phyloP scores from a whole-genome alignment of 2,888 invertebrate genomes.

The Scaptodrosophila latifasciaeformis region DNA sequence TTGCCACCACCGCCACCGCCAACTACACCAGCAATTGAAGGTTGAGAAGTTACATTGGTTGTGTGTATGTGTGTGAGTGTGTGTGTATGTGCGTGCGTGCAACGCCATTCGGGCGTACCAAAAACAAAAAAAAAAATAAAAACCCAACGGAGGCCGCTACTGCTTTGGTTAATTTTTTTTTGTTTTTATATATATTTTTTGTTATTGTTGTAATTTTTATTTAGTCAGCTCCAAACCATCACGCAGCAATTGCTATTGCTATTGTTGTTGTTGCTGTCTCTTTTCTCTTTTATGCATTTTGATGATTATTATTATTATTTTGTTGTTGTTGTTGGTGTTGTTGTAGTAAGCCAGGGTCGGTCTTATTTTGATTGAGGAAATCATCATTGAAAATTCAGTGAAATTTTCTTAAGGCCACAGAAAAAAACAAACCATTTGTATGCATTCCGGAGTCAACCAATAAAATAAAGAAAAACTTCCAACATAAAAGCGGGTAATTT shows the following conservation, averaged over 20 bases:
- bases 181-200: too few relatives aligned
- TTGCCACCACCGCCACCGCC: constrained; percentile 28
- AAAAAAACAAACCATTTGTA: neutral
- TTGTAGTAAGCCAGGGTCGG: constrained; percentile 19
- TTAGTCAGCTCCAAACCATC: too few relatives aligned
- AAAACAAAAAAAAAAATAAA: constrained; percentile 34
- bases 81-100: constrained; percentile 45
- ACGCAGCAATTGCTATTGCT: constrained; percentile 49
- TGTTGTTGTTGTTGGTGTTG: too few relatives aligned
- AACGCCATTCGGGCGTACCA: constrained; percentile 68
- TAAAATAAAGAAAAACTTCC: neutral
- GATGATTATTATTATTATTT: too few relatives aligned
- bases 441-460: too few relatives aligned
- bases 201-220: too few relatives aligned
- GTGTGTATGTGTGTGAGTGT: constrained; percentile 28
- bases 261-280: constrained; percentile 19
- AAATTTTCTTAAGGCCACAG: constrained; percentile 46
- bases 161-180: too few relatives aligned
- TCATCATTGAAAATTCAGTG: constrained; percentile 61
- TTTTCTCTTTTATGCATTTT: constrained; percentile 39
- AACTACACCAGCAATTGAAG: constrained; percentile 51
- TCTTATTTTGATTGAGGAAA: constrained; percentile 62
- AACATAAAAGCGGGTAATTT: neutral
- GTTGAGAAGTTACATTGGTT: constrained; percentile 58
- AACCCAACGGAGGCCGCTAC: constrained; percentile 50